These are phyloP conservation scores for Solea solea DNA, from an alignment of 2,113 vertebrate genomes.

Conservation along the genomic window DNA sequence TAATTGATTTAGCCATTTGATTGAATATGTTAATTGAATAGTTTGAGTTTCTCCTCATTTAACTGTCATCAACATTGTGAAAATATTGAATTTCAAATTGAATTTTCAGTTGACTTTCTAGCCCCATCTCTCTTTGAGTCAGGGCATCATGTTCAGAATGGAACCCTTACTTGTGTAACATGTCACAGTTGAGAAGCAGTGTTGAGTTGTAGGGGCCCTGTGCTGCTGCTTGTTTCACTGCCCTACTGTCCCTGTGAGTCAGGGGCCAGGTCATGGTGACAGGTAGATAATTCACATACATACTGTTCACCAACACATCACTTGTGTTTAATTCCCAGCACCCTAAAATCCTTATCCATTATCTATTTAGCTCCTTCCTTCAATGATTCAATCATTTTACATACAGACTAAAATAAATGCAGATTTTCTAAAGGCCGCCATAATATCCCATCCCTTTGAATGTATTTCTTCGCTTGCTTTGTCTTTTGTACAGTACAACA, in stretches of 20 bases:
- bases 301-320: constrained; percentile 9
- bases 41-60: background rate
- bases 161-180: background rate
- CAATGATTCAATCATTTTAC: constrained; percentile 70
- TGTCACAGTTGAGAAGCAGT: constrained; percentile 54
- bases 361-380: constrained; percentile 27
- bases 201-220: constrained; percentile 69
- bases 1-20: constrained; percentile 36
- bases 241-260: constrained; percentile 82
- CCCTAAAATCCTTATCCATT: constrained; percentile 33
- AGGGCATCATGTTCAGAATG: background rate
- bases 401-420: constrained; percentile 58
- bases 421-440: constrained; percentile 30
- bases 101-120: background rate
- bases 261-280: constrained; percentile 76
- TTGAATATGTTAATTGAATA: constrained; percentile 9
- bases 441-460: constrained; percentile 41
- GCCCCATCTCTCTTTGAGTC: background rate
- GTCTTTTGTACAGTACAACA: constrained; percentile 10
- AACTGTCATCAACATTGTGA: background rate
- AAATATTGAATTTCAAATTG: background rate
- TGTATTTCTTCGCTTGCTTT: constrained; percentile 8
- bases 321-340: constrained; percentile 21
- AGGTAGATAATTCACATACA: constrained; percentile 39
- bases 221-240: constrained; percentile 79